Percentiles rank a stretch among this genome's conserved stretches.
phyloP scores from a whole-genome alignment of 2,888 invertebrate genomes.

The Polyommatus iphigenia region DNA sequence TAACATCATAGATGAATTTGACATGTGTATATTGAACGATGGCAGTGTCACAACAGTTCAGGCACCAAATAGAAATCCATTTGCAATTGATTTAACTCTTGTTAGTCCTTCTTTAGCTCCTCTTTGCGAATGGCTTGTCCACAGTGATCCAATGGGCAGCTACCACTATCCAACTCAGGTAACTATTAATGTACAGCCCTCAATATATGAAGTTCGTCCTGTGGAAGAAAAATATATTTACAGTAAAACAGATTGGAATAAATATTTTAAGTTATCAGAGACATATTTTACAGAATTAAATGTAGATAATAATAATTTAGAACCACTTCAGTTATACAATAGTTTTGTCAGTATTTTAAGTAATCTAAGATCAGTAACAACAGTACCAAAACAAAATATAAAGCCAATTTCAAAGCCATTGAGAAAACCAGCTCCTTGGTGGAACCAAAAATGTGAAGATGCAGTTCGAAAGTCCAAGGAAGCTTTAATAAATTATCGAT shows the following conservation, averaged over 20 bases:
- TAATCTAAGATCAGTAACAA: not conserved
- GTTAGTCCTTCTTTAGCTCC: not conserved
- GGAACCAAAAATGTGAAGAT: slow-evolving; percentile 7
- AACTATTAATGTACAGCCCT: not conserved
- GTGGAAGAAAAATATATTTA: not conserved
- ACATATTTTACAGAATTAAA: not conserved
- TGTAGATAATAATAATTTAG: not conserved
- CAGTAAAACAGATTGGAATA: not conserved
- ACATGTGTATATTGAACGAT: not conserved
- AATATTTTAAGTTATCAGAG: not conserved
- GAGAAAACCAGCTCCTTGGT: slow-evolving; percentile 25
- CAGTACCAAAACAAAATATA: not conserved
- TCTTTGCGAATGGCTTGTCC: slow-evolving; percentile 1
- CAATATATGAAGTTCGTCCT: not conserved
- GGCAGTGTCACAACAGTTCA: not conserved
- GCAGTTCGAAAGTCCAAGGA: slow-evolving; percentile 11
- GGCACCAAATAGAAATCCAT: not conserved
- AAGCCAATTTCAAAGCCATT: not conserved
- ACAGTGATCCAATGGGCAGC: not conserved
- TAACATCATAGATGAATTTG: not conserved
- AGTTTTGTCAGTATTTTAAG: no score
- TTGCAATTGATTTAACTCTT: not conserved
- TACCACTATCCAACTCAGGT: slow-evolving; percentile 10
- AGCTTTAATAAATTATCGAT: slow-evolving; percentile 6
- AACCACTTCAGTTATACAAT: not conserved